A percentile compares a stretch with the other conserved stretches of the same genome.
Evolutionary conservation across 2,113 vertebrate genomes (phyloP).

Genomic region (Nerophis ophidion): DNA sequence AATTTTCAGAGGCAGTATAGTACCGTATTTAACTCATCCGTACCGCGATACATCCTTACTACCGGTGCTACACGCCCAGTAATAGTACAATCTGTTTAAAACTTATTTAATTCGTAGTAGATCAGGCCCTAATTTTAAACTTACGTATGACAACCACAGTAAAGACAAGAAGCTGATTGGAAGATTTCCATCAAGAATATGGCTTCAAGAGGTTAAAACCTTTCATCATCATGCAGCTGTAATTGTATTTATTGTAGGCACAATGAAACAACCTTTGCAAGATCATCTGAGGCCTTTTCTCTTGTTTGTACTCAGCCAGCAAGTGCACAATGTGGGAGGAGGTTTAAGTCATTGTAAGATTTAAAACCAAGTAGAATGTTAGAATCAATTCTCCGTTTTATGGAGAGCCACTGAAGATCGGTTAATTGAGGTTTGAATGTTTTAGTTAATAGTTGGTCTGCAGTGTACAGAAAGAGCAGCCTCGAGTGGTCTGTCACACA

Average conservation of each 20-base stretch:
- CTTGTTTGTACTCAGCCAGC: not conserved
- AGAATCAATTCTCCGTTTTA: constrained; percentile 1
- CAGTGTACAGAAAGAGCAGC: not conserved
- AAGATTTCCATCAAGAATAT: too few species aligned
- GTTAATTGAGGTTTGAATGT: not conserved
- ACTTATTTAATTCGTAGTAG: too few species aligned
- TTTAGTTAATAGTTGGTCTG: not conserved
- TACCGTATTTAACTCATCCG: too few species aligned
- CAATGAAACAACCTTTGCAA: not conserved
- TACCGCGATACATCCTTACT: too few species aligned
- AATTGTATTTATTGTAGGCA: not conserved
- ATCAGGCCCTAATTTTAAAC: too few species aligned
- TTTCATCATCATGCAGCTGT: too few species aligned
- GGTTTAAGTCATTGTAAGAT: not conserved
- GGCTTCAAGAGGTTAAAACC: too few species aligned
- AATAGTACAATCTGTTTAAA: too few species aligned
- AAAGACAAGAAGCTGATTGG: too few species aligned
- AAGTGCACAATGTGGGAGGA: not conserved
- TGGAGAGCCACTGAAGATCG: not conserved
- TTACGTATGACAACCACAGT: too few species aligned
- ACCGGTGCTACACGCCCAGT: too few species aligned
- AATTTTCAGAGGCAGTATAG: too few species aligned
- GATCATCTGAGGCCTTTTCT: not conserved
- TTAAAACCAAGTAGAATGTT: not conserved
- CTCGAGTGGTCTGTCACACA: not conserved